Evolutionary conservation across 2,797 vertebrate species (phyloP).

Genomic region (Orestias chungarensis): DNA sequence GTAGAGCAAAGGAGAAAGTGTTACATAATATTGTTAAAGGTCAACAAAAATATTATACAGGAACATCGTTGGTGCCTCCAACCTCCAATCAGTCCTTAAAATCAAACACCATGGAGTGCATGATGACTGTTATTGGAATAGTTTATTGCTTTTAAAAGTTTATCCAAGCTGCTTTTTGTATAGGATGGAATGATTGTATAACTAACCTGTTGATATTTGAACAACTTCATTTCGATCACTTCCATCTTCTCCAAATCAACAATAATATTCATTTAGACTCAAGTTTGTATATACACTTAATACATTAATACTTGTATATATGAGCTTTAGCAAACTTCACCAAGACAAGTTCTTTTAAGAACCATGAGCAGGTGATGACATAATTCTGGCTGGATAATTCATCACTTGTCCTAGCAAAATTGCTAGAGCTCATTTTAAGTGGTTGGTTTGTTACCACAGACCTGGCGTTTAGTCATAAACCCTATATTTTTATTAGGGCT

Average conservation of each 20-base stretch:
- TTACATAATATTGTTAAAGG: too few species aligned
- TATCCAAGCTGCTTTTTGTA: background rate
- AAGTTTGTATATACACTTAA: background rate
- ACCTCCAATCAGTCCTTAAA: background rate
- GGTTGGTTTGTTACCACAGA: background rate
- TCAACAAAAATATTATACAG: too few species aligned
- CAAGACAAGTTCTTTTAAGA: background rate
- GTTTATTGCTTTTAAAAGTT: background rate
- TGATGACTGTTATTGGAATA: background rate
- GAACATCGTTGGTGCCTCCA: background rate
- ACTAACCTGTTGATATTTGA: too few species aligned
- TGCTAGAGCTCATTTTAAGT: background rate
- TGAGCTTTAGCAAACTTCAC: background rate
- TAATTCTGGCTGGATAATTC: background rate
- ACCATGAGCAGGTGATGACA: background rate
- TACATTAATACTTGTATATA: background rate
- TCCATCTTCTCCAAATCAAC: too few species aligned
- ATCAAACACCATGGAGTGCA: background rate
- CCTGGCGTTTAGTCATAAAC: background rate
- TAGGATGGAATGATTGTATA: background rate
- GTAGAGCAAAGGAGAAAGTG: too few species aligned
- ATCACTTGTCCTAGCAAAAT: background rate
- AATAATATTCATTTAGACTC: too few species aligned
- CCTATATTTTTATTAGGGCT: background rate
- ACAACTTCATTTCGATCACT: too few species aligned